A percentile compares a stretch with the other conserved stretches of the same genome.
phyloP scores from a whole-genome alignment of 2,113 vertebrate genomes.

The Notarius quadriscutis region DNA sequence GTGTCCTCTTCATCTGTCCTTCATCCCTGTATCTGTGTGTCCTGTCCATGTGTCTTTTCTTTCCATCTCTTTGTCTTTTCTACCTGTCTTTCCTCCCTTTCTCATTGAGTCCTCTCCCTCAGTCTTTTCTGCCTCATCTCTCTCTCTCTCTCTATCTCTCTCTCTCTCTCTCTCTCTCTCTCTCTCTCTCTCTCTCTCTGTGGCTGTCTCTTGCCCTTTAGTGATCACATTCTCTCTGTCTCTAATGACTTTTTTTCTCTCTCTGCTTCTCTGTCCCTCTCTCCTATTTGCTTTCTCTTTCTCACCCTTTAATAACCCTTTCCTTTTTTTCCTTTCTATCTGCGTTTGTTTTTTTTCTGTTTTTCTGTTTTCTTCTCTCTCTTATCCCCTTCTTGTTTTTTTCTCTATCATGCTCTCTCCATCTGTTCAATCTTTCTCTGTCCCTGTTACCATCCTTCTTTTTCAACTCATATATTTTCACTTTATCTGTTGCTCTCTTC shows the following conservation, averaged over 20 bases:
- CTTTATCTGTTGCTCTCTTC: not conserved
- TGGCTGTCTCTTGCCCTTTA: not conserved
- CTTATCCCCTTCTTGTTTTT: not conserved
- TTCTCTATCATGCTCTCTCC: not conserved
- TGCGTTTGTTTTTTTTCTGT: not conserved
- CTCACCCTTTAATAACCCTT: constrained; percentile 5
- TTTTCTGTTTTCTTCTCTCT: not conserved
- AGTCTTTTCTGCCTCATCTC: not conserved
- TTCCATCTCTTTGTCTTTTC: not conserved
- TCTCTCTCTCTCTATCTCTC: not conserved
- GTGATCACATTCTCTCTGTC: constrained; percentile 4
- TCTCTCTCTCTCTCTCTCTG: not conserved
- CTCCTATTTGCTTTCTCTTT: not conserved
- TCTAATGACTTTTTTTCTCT: constrained; percentile 8
- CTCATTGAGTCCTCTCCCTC: not conserved
- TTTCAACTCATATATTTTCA: not conserved
- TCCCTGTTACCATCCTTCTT: not conserved
- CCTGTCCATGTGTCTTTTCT: not conserved
- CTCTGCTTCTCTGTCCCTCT: not conserved
- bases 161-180: not conserved
- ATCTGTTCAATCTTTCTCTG: not conserved
- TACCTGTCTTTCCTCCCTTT: not conserved
- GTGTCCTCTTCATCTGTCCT: not conserved
- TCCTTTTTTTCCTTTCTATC: not conserved
- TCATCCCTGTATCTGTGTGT: not conserved